A percentile compares a stretch with the other conserved stretches of the same genome.
These are phyloP conservation scores for Pituophis catenifer DNA, from an alignment of 2,113 vertebrate species.

Conservation along the genomic window DNA sequence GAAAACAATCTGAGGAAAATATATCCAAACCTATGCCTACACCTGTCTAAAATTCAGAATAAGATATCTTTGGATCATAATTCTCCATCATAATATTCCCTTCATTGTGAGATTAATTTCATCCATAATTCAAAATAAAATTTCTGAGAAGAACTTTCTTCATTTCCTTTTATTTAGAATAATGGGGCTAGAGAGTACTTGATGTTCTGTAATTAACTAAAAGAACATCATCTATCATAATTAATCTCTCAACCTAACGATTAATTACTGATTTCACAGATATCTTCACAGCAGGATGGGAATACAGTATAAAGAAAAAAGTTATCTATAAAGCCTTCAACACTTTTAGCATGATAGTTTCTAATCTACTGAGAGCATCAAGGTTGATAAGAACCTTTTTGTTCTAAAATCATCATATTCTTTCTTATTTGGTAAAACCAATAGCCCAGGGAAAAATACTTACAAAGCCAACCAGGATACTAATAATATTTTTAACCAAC, in stretches of 20 bases:
- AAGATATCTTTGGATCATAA: neutral
- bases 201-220: slow-evolving; percentile 16
- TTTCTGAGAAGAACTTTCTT: slow-evolving; percentile 9
- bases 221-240: slow-evolving; percentile 26
- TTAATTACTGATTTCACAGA: slow-evolving; percentile 24
- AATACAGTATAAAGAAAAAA: neutral
- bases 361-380: neutral
- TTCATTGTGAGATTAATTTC: neutral
- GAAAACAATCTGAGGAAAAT: neutral
- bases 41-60: neutral
- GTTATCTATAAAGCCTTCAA: neutral
- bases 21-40: neutral
- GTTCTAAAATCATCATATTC: neutral
- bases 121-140: neutral
- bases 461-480: neutral
- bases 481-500: neutral
- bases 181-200: neutral
- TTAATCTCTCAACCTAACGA: slow-evolving; percentile 10
- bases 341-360: neutral
- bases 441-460: neutral
- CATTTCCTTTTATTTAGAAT: slow-evolving; percentile 5
- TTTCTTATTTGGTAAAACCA: neutral
- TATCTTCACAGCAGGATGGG: neutral
- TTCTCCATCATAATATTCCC: neutral
- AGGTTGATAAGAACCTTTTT: neutral